Evolutionary conservation across 1,140 invertebrate species (phyloP).

Genomic region (Sycophaga agraensis): DNA sequence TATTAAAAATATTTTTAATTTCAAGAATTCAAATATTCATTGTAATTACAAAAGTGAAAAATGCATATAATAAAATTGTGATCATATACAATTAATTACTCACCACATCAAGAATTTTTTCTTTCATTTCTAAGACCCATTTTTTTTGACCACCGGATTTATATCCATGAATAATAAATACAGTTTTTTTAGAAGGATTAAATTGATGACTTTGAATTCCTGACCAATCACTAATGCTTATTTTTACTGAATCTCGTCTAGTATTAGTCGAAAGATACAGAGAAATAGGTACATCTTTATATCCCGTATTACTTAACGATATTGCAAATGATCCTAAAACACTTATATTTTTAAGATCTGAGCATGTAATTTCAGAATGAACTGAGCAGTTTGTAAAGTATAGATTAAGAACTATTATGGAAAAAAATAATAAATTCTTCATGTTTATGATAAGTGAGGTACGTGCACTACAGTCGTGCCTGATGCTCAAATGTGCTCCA

Average conservation of each 20-base stretch:
- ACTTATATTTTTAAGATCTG: constrained; percentile 5
- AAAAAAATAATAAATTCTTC: not conserved
- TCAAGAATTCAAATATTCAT: too few species aligned
- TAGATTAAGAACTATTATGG: not conserved
- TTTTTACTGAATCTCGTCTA: not conserved
- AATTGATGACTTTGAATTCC: not conserved
- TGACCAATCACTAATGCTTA: not conserved
- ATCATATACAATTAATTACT: not conserved
- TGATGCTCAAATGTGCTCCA: too few species aligned
- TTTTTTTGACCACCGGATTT: constrained; percentile 7
- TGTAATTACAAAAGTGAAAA: not conserved
- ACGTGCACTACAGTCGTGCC: too few species aligned
- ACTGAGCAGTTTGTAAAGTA: not conserved
- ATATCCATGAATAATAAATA: constrained; percentile 21
- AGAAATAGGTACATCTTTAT: not conserved
- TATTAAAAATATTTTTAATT: too few species aligned
- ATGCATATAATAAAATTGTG: not conserved
- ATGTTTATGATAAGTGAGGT: too few species aligned
- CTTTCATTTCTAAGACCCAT: constrained; percentile 17
- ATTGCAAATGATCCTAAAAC: not conserved
- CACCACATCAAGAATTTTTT: constrained; percentile 13
- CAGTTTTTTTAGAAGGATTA: constrained; percentile 7
- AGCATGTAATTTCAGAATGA: not conserved
- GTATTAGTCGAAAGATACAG: constrained; percentile 7
- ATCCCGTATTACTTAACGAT: not conserved